phyloP scores from a whole-genome alignment of 2,113 vertebrate species.

The Morone chrysops region DNA sequence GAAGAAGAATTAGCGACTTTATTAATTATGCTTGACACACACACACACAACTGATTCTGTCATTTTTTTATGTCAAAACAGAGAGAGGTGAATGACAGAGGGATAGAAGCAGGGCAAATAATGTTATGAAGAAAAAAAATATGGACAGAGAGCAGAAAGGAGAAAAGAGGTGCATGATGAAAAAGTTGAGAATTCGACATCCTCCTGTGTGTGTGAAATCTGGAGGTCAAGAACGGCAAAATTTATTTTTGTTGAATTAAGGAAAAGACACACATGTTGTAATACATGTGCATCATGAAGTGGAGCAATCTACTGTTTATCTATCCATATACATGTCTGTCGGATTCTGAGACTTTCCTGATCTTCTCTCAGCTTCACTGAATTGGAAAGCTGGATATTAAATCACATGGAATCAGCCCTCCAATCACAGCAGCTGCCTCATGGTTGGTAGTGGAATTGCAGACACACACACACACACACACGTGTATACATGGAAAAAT shows the following conservation, averaged over 20 bases:
- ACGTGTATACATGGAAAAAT: conserved; percentile 53
- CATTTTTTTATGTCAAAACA: not conserved
- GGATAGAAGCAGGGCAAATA: conserved; percentile 41
- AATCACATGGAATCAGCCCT: conserved; percentile 64
- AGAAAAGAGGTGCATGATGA: conserved; percentile 50
- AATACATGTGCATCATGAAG: not conserved
- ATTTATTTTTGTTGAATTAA: conserved; percentile 44
- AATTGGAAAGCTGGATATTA: conserved; percentile 64
- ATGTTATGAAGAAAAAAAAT: conserved; percentile 39
- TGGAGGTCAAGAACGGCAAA: conserved; percentile 28
- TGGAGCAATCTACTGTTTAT: not conserved
- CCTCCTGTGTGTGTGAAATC: conserved; percentile 55
- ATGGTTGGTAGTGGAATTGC: conserved; percentile 50
- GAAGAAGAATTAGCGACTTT: too few relatives aligned
- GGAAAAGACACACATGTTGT: conserved; percentile 7
- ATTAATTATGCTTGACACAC: not conserved
- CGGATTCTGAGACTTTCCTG: conserved; percentile 1
- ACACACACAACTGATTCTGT: not conserved
- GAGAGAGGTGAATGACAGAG: conserved; percentile 31
- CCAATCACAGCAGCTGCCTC: conserved; percentile 65
- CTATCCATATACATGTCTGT: not conserved
- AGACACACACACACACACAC: conserved; percentile 5
- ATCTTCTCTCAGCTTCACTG: conserved; percentile 13
- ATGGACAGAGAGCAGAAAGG: conserved; percentile 30
- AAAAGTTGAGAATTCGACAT: conserved; percentile 41